These are phyloP conservation scores for Drosophila colorata DNA, from an alignment of 2,888 invertebrate genomes.

Conservation along the genomic window DNA sequence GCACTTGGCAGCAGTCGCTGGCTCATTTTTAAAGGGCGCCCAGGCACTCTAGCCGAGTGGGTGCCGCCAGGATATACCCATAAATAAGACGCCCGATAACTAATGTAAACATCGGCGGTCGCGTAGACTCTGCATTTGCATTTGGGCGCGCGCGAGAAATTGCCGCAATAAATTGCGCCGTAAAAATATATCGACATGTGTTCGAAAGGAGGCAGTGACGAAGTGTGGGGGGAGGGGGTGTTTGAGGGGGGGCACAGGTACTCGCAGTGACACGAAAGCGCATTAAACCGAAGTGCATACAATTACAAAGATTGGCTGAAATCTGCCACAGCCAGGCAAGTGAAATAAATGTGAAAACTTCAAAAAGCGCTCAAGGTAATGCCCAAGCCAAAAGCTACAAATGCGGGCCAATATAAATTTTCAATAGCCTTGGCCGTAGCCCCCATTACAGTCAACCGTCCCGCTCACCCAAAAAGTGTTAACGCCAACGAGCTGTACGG, in stretches of 20 bases:
- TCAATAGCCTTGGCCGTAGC: slow-evolving; percentile 57
- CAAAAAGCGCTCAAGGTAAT: slow-evolving; percentile 79
- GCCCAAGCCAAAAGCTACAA: slow-evolving; percentile 69
- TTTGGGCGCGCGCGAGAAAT: slow-evolving; percentile 75
- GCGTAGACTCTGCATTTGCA: slow-evolving; percentile 76
- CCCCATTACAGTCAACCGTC: not conserved
- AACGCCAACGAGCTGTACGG: slow-evolving; percentile 42
- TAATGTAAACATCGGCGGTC: slow-evolving; percentile 79
- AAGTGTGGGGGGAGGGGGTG: not conserved
- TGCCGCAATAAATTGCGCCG: slow-evolving; percentile 78
- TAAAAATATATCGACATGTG: slow-evolving; percentile 76
- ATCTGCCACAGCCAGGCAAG: slow-evolving; percentile 58
- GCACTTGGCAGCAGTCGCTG: slow-evolving; percentile 64
- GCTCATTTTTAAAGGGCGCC: slow-evolving; percentile 69
- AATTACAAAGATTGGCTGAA: slow-evolving; percentile 79
- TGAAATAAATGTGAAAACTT: slow-evolving; percentile 80
- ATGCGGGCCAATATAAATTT: slow-evolving; percentile 79
- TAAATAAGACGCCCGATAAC: slow-evolving; percentile 79
- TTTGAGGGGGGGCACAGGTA: slow-evolving; percentile 12
- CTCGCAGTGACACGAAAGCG: slow-evolving; percentile 69
- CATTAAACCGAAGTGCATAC: slow-evolving; percentile 79
- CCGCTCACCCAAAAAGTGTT: slow-evolving; percentile 18
- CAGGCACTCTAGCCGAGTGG: slow-evolving; percentile 65
- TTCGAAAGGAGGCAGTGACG: slow-evolving; percentile 4
- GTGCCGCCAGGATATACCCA: slow-evolving; percentile 42